Evolutionary conservation across 2,888 invertebrate species (phyloP), one percentile per base, ranked within the genome.

Genomic region (Tricholauxania praeusta): DNA sequence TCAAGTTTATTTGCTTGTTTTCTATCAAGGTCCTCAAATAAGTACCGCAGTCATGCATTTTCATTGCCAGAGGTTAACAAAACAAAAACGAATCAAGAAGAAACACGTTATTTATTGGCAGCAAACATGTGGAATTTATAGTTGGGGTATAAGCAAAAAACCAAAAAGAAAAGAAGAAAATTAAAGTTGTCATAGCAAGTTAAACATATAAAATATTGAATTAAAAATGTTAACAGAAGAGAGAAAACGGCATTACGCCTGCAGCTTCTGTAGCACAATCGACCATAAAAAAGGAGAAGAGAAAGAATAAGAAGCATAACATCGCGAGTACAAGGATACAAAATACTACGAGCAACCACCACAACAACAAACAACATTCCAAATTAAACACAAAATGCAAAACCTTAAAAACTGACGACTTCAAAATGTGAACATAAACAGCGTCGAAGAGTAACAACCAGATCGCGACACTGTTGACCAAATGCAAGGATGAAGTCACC

Each of bases 101-200:
- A 53, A 39, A 66, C 66, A 53, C 15, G 51, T 65, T 17, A 15
- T 12, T 8, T 65, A 65, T 53, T 66, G 55, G 66, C 55, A 55
- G 53, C 53, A 53, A 66, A 53, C 55, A 53, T 55, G 32, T 66
- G 47, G 17, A 53, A 66, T 66, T 53, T n/a, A 66, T n/a, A 32
- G 15, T 6, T 39, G 32, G 15, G 28, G 12, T 12, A 55, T 53
- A 2, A 39, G 8, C 10, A 4, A 39, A 39, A 39, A 39, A 7
- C 39, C 39, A 39, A n/a, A 12, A 7, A n/a, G 19, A 12, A 53
- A 17, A 4, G 19, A 3, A 55, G 3, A 12, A 3, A 55, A 55
- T 53, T 53, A 15, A 53, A 53, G 53, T 53, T n/a, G 12, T 55
- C n/a, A 15, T 4, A n/a, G n/a, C 55, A 12, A 19, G 17, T n/a